These are phyloP conservation scores for Leptinotarsa rubiginosa DNA, from an alignment of 2,888 invertebrate genomes.

Conservation along the genomic window DNA sequence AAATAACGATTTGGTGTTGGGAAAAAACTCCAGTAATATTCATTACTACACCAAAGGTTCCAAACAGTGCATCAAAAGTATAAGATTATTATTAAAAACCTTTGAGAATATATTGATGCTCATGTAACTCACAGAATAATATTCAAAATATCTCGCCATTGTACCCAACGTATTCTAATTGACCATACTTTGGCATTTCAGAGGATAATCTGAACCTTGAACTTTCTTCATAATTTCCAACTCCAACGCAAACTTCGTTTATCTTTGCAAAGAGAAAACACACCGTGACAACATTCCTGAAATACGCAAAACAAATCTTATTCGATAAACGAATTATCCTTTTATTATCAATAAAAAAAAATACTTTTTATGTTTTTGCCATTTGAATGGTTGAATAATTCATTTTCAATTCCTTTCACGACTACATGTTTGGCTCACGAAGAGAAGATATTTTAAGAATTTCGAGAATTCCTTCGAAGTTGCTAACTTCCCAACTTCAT, in stretches of 20 bases:
- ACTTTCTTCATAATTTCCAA: not conserved
- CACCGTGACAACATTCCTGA: not conserved
- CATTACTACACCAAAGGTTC: too few relatives aligned
- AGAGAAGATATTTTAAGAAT: not conserved
- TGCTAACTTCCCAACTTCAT: conserved; percentile 30
- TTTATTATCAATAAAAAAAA: not conserved
- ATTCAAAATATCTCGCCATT: too few relatives aligned
- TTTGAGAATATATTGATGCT: too few relatives aligned
- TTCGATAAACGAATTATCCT: not conserved
- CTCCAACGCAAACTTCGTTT: not conserved
- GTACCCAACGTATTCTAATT: not conserved
- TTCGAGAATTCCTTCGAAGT: conserved; percentile 18
- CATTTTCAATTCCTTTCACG: conserved; percentile 30
- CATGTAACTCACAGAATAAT: too few relatives aligned
- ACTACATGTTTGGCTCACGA: not conserved
- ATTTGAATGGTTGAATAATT: conserved; percentile 34
- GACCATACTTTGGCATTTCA: not conserved
- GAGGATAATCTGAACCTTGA: not conserved
- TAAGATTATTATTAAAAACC: too few relatives aligned
- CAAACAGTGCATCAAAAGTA: too few relatives aligned
- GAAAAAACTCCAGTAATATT: too few relatives aligned
- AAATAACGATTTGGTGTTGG: too few relatives aligned
- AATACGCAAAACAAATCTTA: not conserved
- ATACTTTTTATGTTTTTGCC: conserved; percentile 22
- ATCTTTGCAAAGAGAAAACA: not conserved